phyloP scores from a whole-genome alignment of 2,797 vertebrate species.

The Cichlasoma orientale region DNA sequence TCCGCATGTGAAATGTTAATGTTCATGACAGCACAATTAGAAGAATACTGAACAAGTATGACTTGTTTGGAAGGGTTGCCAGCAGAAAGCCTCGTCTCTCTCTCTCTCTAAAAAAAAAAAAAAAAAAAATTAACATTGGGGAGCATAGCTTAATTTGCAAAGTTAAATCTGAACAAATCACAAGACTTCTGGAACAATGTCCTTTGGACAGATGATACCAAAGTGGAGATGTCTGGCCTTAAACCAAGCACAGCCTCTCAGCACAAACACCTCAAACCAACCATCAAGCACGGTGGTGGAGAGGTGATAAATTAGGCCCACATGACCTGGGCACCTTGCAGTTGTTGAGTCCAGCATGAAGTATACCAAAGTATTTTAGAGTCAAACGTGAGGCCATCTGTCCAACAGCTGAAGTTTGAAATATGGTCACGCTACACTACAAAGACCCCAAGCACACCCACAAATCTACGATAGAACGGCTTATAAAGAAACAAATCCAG shows the following conservation, averaged over 20 bases:
- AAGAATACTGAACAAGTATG: neutral
- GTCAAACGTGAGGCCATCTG: too few relatives aligned
- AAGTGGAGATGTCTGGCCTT: neutral
- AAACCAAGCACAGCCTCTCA: neutral
- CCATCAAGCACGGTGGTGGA: neutral
- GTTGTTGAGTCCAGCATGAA: neutral
- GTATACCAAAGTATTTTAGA: too few relatives aligned
- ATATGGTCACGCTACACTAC: neutral
- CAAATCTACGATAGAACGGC: neutral
- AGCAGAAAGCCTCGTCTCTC: neutral
- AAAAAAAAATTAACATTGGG: neutral
- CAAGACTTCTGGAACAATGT: neutral
- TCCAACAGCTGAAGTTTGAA: rapidly evolving
- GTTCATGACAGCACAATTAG: neutral
- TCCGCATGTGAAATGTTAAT: neutral
- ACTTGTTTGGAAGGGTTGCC: neutral
- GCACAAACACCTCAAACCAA: neutral
- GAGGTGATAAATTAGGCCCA: neutral
- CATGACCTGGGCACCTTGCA: neutral
- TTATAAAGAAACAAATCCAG: neutral
- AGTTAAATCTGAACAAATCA: neutral
- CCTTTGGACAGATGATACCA: neutral
- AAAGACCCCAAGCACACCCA: neutral
- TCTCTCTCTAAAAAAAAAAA: neutral
- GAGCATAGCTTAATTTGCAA: neutral